Evolutionary conservation across 2,113 vertebrate genomes (phyloP).

Genomic region (Globicephala melas): DNA sequence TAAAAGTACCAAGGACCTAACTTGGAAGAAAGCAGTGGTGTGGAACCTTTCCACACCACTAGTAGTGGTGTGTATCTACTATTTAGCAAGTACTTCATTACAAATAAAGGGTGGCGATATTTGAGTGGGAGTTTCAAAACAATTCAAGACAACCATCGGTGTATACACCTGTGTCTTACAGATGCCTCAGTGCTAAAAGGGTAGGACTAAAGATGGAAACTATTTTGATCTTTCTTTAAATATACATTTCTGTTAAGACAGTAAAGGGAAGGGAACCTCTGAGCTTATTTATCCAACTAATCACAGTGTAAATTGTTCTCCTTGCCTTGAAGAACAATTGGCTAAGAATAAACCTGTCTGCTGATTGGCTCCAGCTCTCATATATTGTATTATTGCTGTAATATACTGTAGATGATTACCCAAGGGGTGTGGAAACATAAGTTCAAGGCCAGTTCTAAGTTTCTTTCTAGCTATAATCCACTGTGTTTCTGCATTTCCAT

Average conservation of each 20-base stretch:
- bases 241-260: constrained; percentile 26
- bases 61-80: background rate
- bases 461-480: background rate
- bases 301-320: background rate
- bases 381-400: constrained; percentile 6
- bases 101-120: background rate
- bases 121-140: constrained; percentile 16
- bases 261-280: background rate
- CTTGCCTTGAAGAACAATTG: background rate
- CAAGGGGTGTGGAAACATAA: constrained; percentile 12
- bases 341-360: background rate
- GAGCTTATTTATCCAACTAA: constrained; percentile 35
- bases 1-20: background rate
- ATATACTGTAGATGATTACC: constrained; percentile 34
- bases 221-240: background rate
- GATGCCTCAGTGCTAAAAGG: background rate
- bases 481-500: background rate
- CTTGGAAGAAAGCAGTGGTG: background rate
- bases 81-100: constrained; percentile 11
- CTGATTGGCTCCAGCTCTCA: constrained; percentile 31
- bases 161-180: background rate
- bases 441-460: constrained; percentile 17
- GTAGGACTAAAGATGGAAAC: background rate
- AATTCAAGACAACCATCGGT: background rate
- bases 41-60: background rate